phyloP scores from a whole-genome alignment of 2,113 vertebrate genomes.

The Conger conger region DNA sequence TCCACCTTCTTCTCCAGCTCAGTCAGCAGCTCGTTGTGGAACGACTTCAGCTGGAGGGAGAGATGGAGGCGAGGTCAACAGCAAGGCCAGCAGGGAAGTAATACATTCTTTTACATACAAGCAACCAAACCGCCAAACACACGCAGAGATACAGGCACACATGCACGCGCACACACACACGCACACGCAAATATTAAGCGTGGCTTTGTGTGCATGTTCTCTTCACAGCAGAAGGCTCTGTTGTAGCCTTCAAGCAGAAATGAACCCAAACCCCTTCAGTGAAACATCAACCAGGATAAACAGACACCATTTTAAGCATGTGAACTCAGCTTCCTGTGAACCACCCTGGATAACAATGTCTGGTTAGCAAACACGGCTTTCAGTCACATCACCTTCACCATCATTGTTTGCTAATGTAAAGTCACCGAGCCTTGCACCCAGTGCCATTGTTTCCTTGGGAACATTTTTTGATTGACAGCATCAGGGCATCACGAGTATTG shows the following conservation, averaged over 20 bases:
- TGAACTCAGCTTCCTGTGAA: not conserved
- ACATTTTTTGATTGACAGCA: not conserved
- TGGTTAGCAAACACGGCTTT: not conserved
- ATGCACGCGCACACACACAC: not conserved
- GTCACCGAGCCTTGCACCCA: too few species aligned
- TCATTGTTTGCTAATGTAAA: not conserved
- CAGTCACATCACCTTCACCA: not conserved
- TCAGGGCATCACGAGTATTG: not conserved
- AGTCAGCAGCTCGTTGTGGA: slow-evolving; percentile 92
- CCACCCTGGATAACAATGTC: not conserved
- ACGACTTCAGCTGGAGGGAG: slow-evolving; percentile 85
- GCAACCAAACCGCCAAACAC: not conserved
- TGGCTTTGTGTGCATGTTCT: not conserved
- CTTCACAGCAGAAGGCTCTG: not conserved
- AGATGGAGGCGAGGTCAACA: not conserved
- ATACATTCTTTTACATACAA: not conserved
- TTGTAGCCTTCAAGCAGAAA: not conserved
- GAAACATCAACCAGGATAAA: not conserved
- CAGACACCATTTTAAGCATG: not conserved
- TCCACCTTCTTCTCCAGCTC: slow-evolving; percentile 99
- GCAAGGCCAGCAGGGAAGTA: not conserved
- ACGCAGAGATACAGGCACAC: not conserved
- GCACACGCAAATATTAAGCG: not conserved
- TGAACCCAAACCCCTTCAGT: too few species aligned
- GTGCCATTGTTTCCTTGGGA: not conserved